Percentiles rank a stretch among this genome's conserved stretches.
Conservation (phyloP, 2,113 vertebrate species). For the Chascanopsetta lugubris region DNA sequence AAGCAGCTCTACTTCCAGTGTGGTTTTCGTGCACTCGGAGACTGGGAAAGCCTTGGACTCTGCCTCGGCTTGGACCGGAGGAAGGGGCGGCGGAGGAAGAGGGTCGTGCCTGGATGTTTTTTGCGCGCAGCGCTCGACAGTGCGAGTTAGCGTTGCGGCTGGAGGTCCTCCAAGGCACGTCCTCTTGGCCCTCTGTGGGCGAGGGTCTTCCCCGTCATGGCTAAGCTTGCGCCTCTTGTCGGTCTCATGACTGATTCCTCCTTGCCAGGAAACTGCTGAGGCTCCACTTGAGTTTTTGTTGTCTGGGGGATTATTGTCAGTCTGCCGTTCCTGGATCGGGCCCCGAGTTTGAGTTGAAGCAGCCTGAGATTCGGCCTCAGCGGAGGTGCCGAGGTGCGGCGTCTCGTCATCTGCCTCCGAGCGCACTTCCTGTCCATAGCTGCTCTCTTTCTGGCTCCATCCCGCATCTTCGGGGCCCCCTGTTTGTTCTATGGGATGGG, state of each 20-base stretch:
- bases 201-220: conserved; percentile 66
- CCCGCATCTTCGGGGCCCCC: conserved; percentile 52
- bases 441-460: conserved; percentile 46
- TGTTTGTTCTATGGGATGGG: conserved; percentile 54
- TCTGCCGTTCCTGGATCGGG: conserved; percentile 25
- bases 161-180: conserved; percentile 72
- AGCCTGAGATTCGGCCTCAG: conserved; percentile 23
- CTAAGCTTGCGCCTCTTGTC: conserved; percentile 60
- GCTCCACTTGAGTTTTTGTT: conserved; percentile 65
- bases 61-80: conserved; percentile 51
- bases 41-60: conserved; percentile 78
- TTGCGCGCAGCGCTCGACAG: conserved; percentile 49
- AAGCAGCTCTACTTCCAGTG: conserved; percentile 79
- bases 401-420: conserved; percentile 20
- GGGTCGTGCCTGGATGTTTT: conserved; percentile 61
- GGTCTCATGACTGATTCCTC: conserved; percentile 69
- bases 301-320: conserved; percentile 39
- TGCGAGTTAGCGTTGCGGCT: conserved; percentile 53
- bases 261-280: conserved; percentile 68
- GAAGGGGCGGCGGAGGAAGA: conserved; percentile 62
- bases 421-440: conserved; percentile 60
- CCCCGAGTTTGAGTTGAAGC: conserved; percentile 15
- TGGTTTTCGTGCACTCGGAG: conserved; percentile 72
- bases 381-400: conserved; percentile 6
- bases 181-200: conserved; percentile 68